Conservation (phyloP, 2,797 vertebrate genomes). For the Leptatherina wallacei region DNA sequence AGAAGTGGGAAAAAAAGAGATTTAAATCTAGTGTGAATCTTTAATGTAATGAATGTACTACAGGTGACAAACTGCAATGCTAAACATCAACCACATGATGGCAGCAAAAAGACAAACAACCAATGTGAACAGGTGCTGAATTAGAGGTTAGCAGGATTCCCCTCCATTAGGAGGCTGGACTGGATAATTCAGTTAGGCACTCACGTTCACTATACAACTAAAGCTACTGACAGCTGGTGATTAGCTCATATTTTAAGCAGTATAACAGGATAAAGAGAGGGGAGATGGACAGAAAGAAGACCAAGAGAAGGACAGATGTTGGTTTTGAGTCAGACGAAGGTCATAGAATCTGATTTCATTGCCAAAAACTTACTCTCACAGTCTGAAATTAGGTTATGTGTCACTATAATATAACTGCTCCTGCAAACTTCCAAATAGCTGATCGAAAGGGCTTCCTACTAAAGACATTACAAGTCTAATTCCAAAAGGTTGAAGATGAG, state of each 20-base stretch:
- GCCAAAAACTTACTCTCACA: neutral
- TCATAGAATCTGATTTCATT: slow-evolving; percentile 13
- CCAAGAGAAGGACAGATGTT: slow-evolving; percentile 16
- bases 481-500: neutral
- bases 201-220: neutral
- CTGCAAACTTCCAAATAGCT: neutral
- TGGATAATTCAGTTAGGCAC: slow-evolving; percentile 4
- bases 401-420: neutral
- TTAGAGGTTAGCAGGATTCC: slow-evolving; percentile 16
- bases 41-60: neutral
- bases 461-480: neutral
- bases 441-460: neutral
- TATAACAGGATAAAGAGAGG: slow-evolving; percentile 21
- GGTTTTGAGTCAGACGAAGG: slow-evolving; percentile 31
- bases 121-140: neutral
- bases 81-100: slow-evolving; percentile 18
- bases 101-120: slow-evolving; percentile 21
- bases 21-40: neutral
- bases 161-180: neutral
- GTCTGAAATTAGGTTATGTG: neutral
- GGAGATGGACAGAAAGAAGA: slow-evolving; percentile 18
- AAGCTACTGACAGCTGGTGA: slow-evolving; percentile 44
- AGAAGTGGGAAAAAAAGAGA: neutral
- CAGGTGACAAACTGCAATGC: neutral
- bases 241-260: slow-evolving; percentile 46